Evolutionary conservation across 2,113 vertebrate species (phyloP), one percentile per base, ranked within the genome.

Genomic region (Pontoporia blainvillei): DNA sequence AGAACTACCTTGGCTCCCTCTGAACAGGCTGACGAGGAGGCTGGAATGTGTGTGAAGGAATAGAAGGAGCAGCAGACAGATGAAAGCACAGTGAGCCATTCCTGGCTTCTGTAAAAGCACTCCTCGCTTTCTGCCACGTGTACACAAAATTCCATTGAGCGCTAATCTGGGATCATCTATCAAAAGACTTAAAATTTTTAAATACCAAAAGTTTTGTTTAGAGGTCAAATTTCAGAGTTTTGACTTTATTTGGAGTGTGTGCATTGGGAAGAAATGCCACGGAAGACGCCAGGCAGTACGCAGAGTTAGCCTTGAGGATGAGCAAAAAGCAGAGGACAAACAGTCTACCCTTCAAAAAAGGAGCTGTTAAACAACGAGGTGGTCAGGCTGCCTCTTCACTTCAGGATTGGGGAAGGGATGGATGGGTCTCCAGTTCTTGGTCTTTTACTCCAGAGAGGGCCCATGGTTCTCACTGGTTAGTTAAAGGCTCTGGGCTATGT

Each of bases 141-240:
- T 79, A 92, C 67, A 72, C 78, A 88, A 52, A 59, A 94, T 95
- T 97, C 88, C 73, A 96, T 10, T 52, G 82, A 78, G n/a, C 2
- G 7, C 78, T 93, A 86, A 91, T 93, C 86, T 93, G 44, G 64
- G 83, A 75, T 93, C 96, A 95, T 73, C 62, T 95, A 49, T 96
- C 97, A 97, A 94, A 95, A 84, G 44, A 97, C 15, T 54, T 17
- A 39, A 90, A 75, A 71, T 15, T 27, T 92, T 97, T 52, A 95
- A 97, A 97, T n/a, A 94, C 14, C 93, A 90, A 83, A 79, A 12
- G 9, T 81, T 97, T 94, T 92, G 82, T 46, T 94, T 86, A 83
- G 97, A 95, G 7, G 86, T 62, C 59, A 96, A 25, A 46, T 92
- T 67, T 84, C 90, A 91, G 64, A 78, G 39, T 95, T 97, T 76